Percentiles rank a stretch among this genome's conserved stretches.
Conservation (phyloP, 1,140 invertebrate species). For the Contarinia nasturtii region DNA sequence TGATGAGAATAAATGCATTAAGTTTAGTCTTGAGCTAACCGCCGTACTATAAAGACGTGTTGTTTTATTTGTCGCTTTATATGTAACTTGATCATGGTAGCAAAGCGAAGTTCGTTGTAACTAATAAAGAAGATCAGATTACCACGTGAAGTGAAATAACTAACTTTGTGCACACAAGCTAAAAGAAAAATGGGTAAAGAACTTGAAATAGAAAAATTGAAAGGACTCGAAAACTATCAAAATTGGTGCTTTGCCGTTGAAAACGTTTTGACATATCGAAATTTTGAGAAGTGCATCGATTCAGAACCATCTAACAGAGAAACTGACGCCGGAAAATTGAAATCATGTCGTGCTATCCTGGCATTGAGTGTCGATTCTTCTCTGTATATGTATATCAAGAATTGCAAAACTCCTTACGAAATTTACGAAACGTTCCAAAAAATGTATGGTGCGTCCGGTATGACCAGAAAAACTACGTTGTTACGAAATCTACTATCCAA, state of each 20-base stretch:
- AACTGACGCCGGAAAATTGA: conserved; percentile 10
- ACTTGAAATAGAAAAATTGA: conserved; percentile 1
- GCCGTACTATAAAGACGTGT: too few relatives aligned
- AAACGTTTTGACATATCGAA: conserved; percentile 5
- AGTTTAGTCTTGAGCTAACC: too few relatives aligned
- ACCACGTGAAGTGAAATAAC: too few relatives aligned
- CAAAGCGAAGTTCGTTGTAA: too few relatives aligned
- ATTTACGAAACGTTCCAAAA: conserved; percentile 13
- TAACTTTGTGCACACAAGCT: too few relatives aligned
- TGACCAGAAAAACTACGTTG: conserved; percentile 17
- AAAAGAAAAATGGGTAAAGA: not conserved
- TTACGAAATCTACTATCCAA: conserved; percentile 12
- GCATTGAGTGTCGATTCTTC: conserved; percentile 15
- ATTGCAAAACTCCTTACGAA: conserved; percentile 8
- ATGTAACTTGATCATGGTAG: too few relatives aligned
- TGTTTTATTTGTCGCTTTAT: too few relatives aligned
- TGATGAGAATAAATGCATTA: too few relatives aligned
- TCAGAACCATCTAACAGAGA: conserved; percentile 8
- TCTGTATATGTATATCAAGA: conserved; percentile 13
- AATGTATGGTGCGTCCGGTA: conserved; percentile 15
- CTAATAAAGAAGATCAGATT: too few relatives aligned
- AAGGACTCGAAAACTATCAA: conserved; percentile 3
- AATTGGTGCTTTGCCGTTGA: conserved; percentile 4
- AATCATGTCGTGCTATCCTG: conserved; percentile 5
- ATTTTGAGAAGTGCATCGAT: conserved; percentile 2